These are phyloP conservation scores for Lissocephala sabroskyi DNA, from an alignment of 2,888 invertebrate genomes.

Conservation along the genomic window DNA sequence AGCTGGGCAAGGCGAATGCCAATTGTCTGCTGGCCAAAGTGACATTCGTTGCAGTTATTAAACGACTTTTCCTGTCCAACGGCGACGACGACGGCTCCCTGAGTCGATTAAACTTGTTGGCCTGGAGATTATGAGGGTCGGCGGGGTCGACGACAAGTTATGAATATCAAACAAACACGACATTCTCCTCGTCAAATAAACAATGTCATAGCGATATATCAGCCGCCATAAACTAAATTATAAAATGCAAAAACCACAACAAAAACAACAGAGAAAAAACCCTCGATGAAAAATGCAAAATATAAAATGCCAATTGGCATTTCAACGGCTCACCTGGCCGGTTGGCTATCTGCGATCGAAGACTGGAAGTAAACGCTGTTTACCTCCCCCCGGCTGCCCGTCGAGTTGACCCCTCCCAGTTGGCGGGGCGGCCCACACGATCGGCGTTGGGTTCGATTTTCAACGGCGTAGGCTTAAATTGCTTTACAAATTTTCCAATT, in stretches of 20 bases:
- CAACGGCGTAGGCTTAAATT: slow-evolving; percentile 39
- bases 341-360: slow-evolving; percentile 48
- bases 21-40: too few species aligned
- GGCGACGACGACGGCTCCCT: too few species aligned
- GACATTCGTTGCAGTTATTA: too few species aligned
- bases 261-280: slow-evolving; percentile 49
- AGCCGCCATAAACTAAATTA: slow-evolving; percentile 58
- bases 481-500: slow-evolving; percentile 45
- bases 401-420: slow-evolving; percentile 2
- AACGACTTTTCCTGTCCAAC: background rate
- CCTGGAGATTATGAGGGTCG: background rate
- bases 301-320: background rate
- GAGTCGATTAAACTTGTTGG: too few species aligned
- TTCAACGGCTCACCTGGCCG: slow-evolving; percentile 6
- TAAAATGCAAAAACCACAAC: too few species aligned
- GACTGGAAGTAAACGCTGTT: slow-evolving; percentile 59
- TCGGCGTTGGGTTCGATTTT: slow-evolving; percentile 27
- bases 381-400: slow-evolving; percentile 44
- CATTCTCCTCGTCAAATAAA: slow-evolving; percentile 34
- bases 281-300: slow-evolving; percentile 36
- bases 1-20: slow-evolving; percentile 25
- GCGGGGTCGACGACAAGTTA: slow-evolving; percentile 49
- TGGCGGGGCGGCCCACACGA: slow-evolving; percentile 60
- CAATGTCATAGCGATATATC: slow-evolving; percentile 61
- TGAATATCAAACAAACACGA: slow-evolving; percentile 63